phyloP scores from a whole-genome alignment of 2,797 vertebrate genomes.

The Menidia menidia region DNA sequence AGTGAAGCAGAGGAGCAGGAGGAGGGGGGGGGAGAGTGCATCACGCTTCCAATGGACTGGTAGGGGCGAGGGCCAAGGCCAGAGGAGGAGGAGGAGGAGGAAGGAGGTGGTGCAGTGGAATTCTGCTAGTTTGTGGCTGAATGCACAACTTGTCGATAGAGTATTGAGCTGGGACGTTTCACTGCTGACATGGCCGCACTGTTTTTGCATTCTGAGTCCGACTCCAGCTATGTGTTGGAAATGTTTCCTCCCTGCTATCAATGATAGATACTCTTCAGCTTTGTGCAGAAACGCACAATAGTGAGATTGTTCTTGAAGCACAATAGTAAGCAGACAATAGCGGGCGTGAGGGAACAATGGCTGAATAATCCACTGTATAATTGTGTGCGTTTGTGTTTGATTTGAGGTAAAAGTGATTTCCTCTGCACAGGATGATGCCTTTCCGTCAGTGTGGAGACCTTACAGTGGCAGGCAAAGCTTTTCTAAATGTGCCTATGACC shows the following conservation, averaged over 20 bases:
- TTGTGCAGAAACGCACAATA: slow-evolving; percentile 54
- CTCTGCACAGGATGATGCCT: slow-evolving; percentile 20
- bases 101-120: slow-evolving; percentile 73
- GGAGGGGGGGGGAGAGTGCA: slow-evolving; percentile 20
- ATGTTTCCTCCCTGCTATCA: slow-evolving; percentile 45
- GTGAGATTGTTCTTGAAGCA: slow-evolving; percentile 32
- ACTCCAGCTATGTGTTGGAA: slow-evolving; percentile 24
- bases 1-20: slow-evolving; percentile 1
- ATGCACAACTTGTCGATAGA: slow-evolving; percentile 68
- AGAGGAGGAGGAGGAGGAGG: slow-evolving; percentile 26
- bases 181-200: slow-evolving; percentile 2
- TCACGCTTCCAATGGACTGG: slow-evolving; percentile 45
- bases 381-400: slow-evolving; percentile 39
- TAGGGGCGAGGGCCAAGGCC: slow-evolving; percentile 57
- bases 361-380: slow-evolving; percentile 57
- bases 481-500: slow-evolving; percentile 60
- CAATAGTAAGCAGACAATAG: slow-evolving; percentile 51
- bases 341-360: slow-evolving; percentile 57
- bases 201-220: slow-evolving; percentile 11
- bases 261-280: slow-evolving; percentile 47
- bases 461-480: slow-evolving; percentile 33
- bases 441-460: slow-evolving; percentile 37
- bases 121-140: slow-evolving; percentile 64
- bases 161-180: slow-evolving; percentile 57
- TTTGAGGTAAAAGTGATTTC: slow-evolving; percentile 36